Evolutionary conservation across 2,888 invertebrate species (phyloP).

Genomic region (Anthophora plumipes): DNA sequence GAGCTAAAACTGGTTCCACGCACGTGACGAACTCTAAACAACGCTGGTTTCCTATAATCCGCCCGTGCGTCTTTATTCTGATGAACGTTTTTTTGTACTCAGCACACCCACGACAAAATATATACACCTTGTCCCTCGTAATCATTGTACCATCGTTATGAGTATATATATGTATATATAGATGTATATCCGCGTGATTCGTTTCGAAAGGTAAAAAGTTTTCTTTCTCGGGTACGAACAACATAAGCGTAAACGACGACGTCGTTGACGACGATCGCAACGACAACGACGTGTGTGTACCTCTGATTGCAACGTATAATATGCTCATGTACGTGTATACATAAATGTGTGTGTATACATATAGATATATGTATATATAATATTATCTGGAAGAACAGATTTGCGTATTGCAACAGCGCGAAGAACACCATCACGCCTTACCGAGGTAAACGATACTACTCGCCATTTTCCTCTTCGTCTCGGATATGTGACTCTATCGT

Average conservation of each 20-base stretch:
- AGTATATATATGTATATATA: constrained; percentile 34
- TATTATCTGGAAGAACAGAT: constrained; percentile 82
- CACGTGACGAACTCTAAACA: constrained; percentile 10
- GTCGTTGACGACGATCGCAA: constrained; percentile 40
- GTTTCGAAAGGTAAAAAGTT: constrained; percentile 50
- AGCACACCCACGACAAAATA: constrained; percentile 37
- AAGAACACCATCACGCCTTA: constrained; percentile 71
- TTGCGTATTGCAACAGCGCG: constrained; percentile 80
- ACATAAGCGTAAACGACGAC: constrained; percentile 69
- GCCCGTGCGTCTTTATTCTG: background rate
- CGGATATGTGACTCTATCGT: constrained; percentile 52
- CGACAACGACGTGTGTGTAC: constrained; percentile 62
- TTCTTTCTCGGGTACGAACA: constrained; percentile 46
- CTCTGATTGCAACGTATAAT: constrained; percentile 63
- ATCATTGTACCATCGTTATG: constrained; percentile 48
- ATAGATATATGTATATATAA: constrained; percentile 68
- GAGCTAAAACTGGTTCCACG: constrained; percentile 22
- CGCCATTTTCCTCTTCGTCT: background rate
- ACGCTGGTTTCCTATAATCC: background rate
- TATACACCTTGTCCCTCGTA: constrained; percentile 10
- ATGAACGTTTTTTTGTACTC: constrained; percentile 46
- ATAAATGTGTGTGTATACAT: constrained; percentile 65
- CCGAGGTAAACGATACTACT: constrained; percentile 55
- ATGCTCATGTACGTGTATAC: constrained; percentile 62
- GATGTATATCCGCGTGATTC: constrained; percentile 47